Evolutionary conservation across 2,888 invertebrate species (phyloP).

Genomic region (Steinernema hermaphroditum): DNA sequence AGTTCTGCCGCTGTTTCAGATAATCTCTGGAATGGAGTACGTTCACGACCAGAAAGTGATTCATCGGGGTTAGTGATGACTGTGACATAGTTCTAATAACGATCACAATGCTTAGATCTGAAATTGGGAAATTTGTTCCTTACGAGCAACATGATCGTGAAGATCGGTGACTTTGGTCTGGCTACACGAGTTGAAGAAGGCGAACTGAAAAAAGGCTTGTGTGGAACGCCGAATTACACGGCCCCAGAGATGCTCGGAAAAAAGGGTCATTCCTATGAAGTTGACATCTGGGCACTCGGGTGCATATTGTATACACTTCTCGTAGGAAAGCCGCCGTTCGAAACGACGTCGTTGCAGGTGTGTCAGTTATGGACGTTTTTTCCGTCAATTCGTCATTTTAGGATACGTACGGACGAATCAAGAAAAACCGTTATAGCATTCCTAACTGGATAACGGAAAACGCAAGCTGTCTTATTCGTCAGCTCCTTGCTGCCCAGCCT

Average conservation of each 20-base stretch:
- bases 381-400: conserved; percentile 62
- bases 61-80: conserved; percentile 76
- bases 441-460: conserved; percentile 67
- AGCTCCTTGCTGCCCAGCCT: conserved; percentile 69
- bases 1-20: conserved; percentile 42
- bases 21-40: conserved; percentile 83
- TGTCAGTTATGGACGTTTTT: too few species aligned
- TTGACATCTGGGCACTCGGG: conserved; percentile 96
- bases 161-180: conserved; percentile 94
- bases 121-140: conserved; percentile 97
- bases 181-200: conserved; percentile 90
- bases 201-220: conserved; percentile 82
- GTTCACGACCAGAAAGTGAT: conserved; percentile 89
- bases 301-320: conserved; percentile 79
- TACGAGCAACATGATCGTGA: conserved; percentile 83
- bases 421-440: conserved; percentile 85
- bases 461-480: conserved; percentile 67
- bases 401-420: conserved; percentile 92
- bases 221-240: conserved; percentile 99
- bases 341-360: conserved; percentile 82
- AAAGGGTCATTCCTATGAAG: conserved; percentile 96
- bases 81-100: too few species aligned
- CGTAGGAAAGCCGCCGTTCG: conserved; percentile 97
- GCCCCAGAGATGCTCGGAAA: conserved; percentile 94
- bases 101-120: too few species aligned